Evolutionary conservation across 2,113 vertebrate genomes (phyloP).

Genomic region (Callospermophilus lateralis): DNA sequence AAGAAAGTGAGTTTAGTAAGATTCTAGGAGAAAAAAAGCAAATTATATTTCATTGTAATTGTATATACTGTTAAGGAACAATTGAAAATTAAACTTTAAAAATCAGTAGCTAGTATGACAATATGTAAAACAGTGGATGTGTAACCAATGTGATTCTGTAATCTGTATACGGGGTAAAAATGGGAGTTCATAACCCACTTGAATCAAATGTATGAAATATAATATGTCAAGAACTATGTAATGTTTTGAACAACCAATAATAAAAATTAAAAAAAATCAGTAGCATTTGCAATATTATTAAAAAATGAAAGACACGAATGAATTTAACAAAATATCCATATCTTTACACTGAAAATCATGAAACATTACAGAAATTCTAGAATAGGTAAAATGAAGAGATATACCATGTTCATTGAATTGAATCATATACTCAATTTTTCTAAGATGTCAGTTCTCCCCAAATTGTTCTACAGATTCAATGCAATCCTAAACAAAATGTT

Average conservation of each 20-base stretch:
- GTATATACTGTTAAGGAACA: background rate
- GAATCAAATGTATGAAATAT: too few relatives aligned
- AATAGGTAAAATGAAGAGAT: background rate
- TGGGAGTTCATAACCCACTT: too few relatives aligned
- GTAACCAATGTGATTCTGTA: too few relatives aligned
- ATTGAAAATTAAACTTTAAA: background rate
- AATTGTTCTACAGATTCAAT: conserved; percentile 2
- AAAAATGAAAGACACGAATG: background rate
- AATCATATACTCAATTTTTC: background rate
- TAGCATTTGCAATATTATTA: background rate
- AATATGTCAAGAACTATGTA: too few relatives aligned
- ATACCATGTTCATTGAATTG: background rate
- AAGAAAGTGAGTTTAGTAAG: background rate
- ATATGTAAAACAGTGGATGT: too few relatives aligned
- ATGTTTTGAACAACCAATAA: too few relatives aligned
- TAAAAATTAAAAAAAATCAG: background rate
- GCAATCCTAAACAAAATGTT: background rate
- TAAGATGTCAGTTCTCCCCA: background rate
- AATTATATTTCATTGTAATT: background rate
- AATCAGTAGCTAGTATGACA: background rate
- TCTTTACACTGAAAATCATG: background rate
- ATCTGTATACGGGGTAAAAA: too few relatives aligned
- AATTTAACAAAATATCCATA: background rate
- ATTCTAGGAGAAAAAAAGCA: background rate
- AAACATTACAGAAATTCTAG: background rate